Base-by-base conservation (phyloP, 1,140 invertebrate species). In the Zaprionus ornatus region DNA sequence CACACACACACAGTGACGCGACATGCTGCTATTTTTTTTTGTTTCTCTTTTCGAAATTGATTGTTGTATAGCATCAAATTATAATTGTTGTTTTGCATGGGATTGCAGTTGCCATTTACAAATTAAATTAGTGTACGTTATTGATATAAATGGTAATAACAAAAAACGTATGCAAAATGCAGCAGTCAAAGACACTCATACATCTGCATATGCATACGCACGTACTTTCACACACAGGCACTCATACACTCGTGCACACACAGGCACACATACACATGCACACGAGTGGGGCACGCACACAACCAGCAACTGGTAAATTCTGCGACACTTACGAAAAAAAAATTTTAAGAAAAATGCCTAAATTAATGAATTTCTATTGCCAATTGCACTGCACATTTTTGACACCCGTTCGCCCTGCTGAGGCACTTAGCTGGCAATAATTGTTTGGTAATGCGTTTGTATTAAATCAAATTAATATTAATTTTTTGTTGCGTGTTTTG, bases 291-390 rank as follows among this genome's bases (percentile, higher is more conserved):
- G 66, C 70, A 67, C 75, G 71, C 82, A 79, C 80, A 79, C 76
- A 83, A 80, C 87, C 82, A 85, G 84, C 84, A 88, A 87, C 84
- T 87, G 84, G 84, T 87, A 75, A 88, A 84, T 86, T 86, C 83
- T 86, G 71, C 78, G 82, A 82, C 84, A 79, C 84, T 86, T 87
- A 87, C 67, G 80, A 88, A 85, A 79, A 88, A 77, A 64, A 64
- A 66, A 67, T 62, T 74, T 60, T 69, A 35, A 63, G 42, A 74
- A 48, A 56, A 42, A 63, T 50, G 60, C 19, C 42, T 64, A 70
- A 61, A 56, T 63, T 76, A 86, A 74, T 66, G 62, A 79, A 67
- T 83, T 86, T 69, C 15, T 63, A 74, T 74, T 66, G 79, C 66
- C 66, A 80, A 79, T 74, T 83, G 52, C 79, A 77, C 69, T 79